Conservation (phyloP, 2,797 vertebrate species). For the Sebastes oblongus region DNA sequence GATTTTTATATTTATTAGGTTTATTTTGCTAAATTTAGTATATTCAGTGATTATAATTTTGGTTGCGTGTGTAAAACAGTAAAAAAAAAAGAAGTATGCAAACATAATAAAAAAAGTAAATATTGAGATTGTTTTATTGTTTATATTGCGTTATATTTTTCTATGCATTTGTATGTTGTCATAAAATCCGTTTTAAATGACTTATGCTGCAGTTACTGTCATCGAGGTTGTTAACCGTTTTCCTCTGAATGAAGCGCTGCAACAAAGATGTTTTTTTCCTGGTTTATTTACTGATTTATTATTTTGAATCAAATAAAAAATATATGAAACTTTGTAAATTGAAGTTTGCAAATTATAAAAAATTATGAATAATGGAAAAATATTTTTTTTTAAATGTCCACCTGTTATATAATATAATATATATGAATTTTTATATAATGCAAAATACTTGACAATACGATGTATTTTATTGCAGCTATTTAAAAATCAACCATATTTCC, state of each 20-base stretch:
- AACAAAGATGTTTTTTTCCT: not conserved
- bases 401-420: not conserved
- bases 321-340: not conserved
- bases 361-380: not conserved
- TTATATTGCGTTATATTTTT: not conserved
- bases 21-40: not conserved
- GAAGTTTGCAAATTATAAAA: not conserved
- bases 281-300: not conserved
- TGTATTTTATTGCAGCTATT: not conserved
- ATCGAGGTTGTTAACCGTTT: not conserved
- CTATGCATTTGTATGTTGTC: slow-evolving; percentile 16
- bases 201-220: slow-evolving; percentile 13
- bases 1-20: not conserved
- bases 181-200: slow-evolving; percentile 8
- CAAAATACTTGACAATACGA: not conserved
- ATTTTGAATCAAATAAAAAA: not conserved
- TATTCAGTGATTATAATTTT: not conserved
- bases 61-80: not conserved
- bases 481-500: not conserved
- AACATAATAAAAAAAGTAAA: not conserved
- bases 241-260: not conserved
- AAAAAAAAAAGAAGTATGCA: not conserved
- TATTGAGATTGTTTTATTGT: not conserved
- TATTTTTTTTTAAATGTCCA: not conserved
- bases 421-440: not conserved